These are phyloP conservation scores for Diabrotica virgifera DNA, from an alignment of 1,140 invertebrate genomes.

Conservation along the genomic window DNA sequence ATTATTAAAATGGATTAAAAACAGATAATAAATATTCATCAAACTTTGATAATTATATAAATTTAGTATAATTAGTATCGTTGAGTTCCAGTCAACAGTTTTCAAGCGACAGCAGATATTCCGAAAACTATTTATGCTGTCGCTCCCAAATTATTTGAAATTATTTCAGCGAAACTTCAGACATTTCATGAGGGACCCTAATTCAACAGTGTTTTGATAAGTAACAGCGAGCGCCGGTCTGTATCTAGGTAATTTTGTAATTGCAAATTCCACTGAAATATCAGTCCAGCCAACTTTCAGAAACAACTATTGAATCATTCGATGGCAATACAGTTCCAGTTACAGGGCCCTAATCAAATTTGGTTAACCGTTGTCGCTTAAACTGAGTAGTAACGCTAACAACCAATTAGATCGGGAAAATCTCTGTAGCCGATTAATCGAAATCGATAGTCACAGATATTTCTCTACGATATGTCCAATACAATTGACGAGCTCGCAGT, in stretches of 20 bases:
- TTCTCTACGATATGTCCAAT: background rate
- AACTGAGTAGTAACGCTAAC: background rate
- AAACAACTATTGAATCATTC: constrained; percentile 3
- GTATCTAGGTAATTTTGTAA: background rate
- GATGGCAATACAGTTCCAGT: background rate
- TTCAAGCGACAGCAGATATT: background rate
- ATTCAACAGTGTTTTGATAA: constrained; percentile 1
- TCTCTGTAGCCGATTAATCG: background rate
- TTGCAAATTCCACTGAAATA: background rate
- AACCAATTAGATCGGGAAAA: background rate
- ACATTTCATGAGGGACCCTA: background rate
- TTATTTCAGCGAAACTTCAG: background rate
- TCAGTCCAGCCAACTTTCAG: constrained; percentile 1
- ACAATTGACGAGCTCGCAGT: background rate
- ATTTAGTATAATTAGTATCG: background rate
- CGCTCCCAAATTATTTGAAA: background rate
- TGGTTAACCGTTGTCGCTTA: background rate
- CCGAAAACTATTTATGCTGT: background rate
- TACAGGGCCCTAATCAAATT: background rate
- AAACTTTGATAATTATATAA: too few relatives aligned
- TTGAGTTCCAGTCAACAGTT: background rate
- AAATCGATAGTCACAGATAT: background rate
- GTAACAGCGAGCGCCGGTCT: background rate
- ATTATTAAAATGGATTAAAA: too few relatives aligned
- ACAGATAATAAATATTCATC: too few relatives aligned